phyloP scores from a whole-genome alignment of 2,888 invertebrate species.

The Icerya purchasi region DNA sequence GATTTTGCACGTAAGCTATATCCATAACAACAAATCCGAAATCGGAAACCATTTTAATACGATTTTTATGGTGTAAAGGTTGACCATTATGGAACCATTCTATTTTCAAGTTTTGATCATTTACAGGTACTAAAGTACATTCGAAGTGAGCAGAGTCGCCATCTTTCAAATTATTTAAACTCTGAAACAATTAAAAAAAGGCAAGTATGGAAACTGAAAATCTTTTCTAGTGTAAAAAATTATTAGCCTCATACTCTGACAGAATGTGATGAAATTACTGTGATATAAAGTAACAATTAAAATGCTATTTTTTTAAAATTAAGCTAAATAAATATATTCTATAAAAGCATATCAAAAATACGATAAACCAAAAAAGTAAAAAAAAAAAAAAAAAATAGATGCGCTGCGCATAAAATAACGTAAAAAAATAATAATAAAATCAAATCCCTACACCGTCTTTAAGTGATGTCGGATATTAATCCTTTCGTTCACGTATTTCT shows the following conservation, averaged over 20 bases:
- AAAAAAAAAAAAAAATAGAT: no score
- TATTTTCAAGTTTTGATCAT: conserved; percentile 78
- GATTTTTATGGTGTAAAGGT: conserved; percentile 65
- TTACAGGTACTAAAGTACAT: conserved; percentile 78
- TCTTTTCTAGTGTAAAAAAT: not conserved
- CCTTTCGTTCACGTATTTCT: no score
- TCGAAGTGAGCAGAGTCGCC: conserved; percentile 89
- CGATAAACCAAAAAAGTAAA: no score
- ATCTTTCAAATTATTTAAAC: conserved; percentile 63
- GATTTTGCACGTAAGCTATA: conserved; percentile 78
- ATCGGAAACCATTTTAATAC: conserved; percentile 83
- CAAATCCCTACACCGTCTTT: no score
- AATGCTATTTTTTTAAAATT: no score
- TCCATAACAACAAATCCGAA: conserved; percentile 89
- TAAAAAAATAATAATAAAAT: no score
- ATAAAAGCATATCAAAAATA: no score
- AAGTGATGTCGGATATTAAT: no score
- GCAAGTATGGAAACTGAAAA: not conserved
- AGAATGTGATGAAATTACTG: not conserved
- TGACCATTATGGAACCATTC: conserved; percentile 95
- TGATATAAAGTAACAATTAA: not conserved
- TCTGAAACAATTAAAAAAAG: conserved; percentile 30
- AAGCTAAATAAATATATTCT: no score
- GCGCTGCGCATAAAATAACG: no score
- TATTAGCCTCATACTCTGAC: not conserved